phyloP scores from a whole-genome alignment of 2,113 vertebrate species.

The Formicarius rufipectus region DNA sequence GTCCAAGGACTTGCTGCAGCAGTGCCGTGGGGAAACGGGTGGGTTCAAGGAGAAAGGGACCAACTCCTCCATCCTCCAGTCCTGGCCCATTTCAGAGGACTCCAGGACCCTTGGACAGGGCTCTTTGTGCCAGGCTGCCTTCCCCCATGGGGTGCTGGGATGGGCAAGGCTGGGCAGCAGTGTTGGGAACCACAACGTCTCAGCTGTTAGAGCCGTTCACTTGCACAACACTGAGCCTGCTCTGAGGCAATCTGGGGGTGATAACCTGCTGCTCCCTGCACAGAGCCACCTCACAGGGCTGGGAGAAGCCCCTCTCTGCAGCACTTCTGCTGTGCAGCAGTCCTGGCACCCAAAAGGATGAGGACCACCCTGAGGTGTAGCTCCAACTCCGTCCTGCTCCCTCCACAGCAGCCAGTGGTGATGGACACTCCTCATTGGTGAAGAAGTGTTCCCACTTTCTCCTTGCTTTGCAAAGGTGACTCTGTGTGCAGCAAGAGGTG shows the following conservation, averaged over 20 bases:
- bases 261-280: background rate
- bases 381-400: background rate
- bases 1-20: background rate
- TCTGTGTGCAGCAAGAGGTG: background rate
- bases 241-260: background rate
- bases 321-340: background rate
- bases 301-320: background rate
- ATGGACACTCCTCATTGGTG: background rate
- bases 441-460: rapidly evolving
- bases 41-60: background rate
- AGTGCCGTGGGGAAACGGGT: background rate
- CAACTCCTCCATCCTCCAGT: background rate
- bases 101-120: background rate
- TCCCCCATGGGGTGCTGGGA: background rate
- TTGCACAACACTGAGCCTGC: background rate
- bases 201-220: background rate
- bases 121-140: background rate
- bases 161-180: background rate
- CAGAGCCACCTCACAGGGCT: rapidly evolving
- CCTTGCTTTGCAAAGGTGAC: background rate
- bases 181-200: background rate
- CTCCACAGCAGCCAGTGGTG: background rate
- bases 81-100: background rate
- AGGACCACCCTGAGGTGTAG: background rate
- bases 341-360: background rate